Evolutionary conservation across 2,113 vertebrate genomes (phyloP), one percentile per base, ranked within the genome.

Genomic region (Gymnorhina tibicen): DNA sequence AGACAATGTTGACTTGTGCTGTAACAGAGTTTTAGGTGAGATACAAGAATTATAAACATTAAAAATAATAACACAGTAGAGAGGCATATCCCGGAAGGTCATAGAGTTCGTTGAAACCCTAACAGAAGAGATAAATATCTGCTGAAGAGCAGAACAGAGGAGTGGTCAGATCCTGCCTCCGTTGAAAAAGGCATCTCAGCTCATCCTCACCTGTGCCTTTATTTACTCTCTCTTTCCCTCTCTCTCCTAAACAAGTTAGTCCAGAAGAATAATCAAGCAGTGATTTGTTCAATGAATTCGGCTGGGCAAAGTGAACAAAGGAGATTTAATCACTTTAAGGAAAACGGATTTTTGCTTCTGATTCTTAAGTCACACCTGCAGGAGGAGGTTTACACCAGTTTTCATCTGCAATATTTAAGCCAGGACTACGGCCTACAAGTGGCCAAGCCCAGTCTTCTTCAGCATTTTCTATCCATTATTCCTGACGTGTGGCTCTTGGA

Each of bases 401-500:
- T 52, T 32, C 27, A 26, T 6, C 35, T 1, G 21, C 13, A 39
- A 20, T 1, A 55, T 14, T 59, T 47, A 27, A 62, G 9, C 3
- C 56, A 28, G 15, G 16, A 55, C 24, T 0, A 6, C 0, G 11
- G 66, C 27, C 55, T 19, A 27, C 5, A 27, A n/a, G 21, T 2
- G 24, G 8, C 23, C 23, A 53, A 62, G 4, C 4, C 10, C 62
- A 10, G 17, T 1, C 15, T 3, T 60, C 8, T 18, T 10, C 32
- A 35, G 10, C 33, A 5, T 33, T 33, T 82, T 15, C 56, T 19
- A 13, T 4, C 9, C 3, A 1, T 21, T 13, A 5, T 1, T 49
- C 21, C 4, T 7, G 1, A 22, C 5, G 0, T 0, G 10, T 0
- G 41, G 28, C 14, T 55, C 32, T 11, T 0, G 18, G 7, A 5